Conservation (phyloP, 2,797 vertebrate species). For the Salmo trutta region DNA sequence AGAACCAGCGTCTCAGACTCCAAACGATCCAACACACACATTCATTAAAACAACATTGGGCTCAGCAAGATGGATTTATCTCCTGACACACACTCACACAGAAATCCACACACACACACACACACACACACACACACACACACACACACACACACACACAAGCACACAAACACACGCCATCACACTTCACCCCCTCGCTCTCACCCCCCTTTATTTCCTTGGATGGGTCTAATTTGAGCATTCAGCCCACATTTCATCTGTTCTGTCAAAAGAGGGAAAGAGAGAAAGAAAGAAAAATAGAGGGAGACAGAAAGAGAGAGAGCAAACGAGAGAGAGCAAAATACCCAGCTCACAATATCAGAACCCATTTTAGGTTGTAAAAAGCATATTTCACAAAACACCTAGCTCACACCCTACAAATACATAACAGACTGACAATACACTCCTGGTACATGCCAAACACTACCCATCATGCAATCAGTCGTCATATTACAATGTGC, state of each 20-base stretch:
- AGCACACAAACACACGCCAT: not conserved
- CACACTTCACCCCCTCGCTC: not conserved
- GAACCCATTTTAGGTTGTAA: too few species aligned
- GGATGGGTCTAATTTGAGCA: constrained; percentile 35
- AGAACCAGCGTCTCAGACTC: constrained; percentile 33
- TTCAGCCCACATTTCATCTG: constrained; percentile 34
- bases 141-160: not conserved
- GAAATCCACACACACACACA: constrained; percentile 17
- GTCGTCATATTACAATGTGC: too few species aligned
- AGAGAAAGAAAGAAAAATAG: not conserved
- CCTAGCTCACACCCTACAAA: too few species aligned
- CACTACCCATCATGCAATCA: too few species aligned
- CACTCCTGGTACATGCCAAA: too few species aligned
- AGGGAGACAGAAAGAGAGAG: not conserved
- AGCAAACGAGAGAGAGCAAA: constrained; percentile 8
- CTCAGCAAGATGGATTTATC: constrained; percentile 32
- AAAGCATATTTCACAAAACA: too few species aligned
- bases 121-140: constrained; percentile 6
- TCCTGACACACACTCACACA: not conserved
- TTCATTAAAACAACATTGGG: constrained; percentile 53
- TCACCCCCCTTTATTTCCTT: constrained; percentile 8
- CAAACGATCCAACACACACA: constrained; percentile 33
- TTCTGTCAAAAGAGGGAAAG: constrained; percentile 41
- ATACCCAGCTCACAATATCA: too few species aligned
- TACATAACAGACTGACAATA: too few species aligned